A percentile compares a stretch with the other conserved stretches of the same genome.
Conservation (phyloP, 2,888 invertebrate species). For the Ophioninae sp. region DNA sequence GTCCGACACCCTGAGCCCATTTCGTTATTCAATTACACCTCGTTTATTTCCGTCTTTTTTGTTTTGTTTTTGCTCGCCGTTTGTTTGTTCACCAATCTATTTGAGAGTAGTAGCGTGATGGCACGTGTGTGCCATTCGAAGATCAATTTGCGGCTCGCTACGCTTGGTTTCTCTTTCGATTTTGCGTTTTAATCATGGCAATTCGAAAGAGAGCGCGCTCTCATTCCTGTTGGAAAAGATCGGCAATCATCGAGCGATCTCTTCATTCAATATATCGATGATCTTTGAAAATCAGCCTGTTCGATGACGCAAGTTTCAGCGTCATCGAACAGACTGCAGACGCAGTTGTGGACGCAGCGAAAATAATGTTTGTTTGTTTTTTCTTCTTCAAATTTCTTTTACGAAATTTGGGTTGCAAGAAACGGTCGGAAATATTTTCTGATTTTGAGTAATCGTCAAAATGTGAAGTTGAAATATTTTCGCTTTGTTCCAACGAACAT, state of each 20-base stretch:
- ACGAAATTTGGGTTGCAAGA: no score
- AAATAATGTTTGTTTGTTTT: no score
- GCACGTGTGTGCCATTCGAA: constrained; percentile 18
- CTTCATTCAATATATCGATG: background rate
- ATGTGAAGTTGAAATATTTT: no score
- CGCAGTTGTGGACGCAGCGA: no score
- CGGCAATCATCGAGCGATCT: background rate
- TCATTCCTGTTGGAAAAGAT: background rate
- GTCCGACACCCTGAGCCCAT: constrained; percentile 52
- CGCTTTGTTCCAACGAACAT: no score
- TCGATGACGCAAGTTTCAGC: background rate
- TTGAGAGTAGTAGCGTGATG: constrained; percentile 17
- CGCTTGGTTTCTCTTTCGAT: constrained; percentile 30
- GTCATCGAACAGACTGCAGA: no score
- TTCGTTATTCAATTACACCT: constrained; percentile 61
- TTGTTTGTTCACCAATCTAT: constrained; percentile 2
- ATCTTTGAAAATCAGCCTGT: background rate
- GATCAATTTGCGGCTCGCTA: constrained; percentile 57
- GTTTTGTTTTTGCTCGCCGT: constrained; percentile 9
- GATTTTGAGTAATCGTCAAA: no score
- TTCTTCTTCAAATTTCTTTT: no score
- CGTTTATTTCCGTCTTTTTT: background rate
- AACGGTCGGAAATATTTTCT: no score
- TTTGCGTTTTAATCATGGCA: constrained; percentile 22
- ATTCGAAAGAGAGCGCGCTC: background rate